A percentile compares a stretch with the other conserved stretches of the same genome.
These are phyloP conservation scores for Cryptus viduatorius DNA, from an alignment of 2,888 invertebrate genomes.

Conservation along the genomic window DNA sequence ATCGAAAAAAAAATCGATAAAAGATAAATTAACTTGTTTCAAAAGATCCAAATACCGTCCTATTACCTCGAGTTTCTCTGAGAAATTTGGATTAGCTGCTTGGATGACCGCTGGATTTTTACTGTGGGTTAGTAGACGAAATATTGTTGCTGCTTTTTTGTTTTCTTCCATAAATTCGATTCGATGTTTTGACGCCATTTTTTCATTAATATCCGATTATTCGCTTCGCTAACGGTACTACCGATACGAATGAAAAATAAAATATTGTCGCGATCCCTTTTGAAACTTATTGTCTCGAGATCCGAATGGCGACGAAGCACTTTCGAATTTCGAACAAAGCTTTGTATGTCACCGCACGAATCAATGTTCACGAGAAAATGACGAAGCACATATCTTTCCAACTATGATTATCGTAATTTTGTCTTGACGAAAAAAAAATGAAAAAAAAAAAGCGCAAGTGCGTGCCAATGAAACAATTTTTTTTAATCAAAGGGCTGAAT, in stretches of 20 bases:
- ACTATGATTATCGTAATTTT: conserved; percentile 69
- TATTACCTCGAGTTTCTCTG: conserved; percentile 53
- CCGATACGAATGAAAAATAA: not conserved
- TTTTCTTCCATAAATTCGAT: conserved; percentile 43
- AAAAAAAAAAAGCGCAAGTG: conserved; percentile 14
- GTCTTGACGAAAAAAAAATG: conserved; percentile 61
- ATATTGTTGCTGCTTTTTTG: conserved; percentile 49
- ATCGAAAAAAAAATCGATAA: conserved; percentile 10
- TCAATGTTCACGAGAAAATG: conserved; percentile 79
- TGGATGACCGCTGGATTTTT: conserved; percentile 73
- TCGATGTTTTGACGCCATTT: conserved; percentile 71
- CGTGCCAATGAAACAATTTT: conserved; percentile 19
- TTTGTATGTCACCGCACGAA: conserved; percentile 79
- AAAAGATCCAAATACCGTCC: conserved; percentile 29
- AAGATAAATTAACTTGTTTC: conserved; percentile 17
- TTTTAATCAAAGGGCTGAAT: conserved; percentile 28
- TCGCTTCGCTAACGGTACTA: not conserved
- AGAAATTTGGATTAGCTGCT: conserved; percentile 73
- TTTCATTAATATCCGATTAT: not conserved
- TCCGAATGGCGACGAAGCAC: conserved; percentile 24
- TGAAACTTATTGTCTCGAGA: not conserved
- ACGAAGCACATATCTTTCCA: conserved; percentile 82
- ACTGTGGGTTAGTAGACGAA: conserved; percentile 77
- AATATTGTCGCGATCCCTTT: conserved; percentile 16
- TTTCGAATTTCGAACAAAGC: conserved; percentile 64